A percentile compares a stretch with the other conserved stretches of the same genome.
phyloP scores from a whole-genome alignment of 2,113 vertebrate species.

The Collichthys lucidus region DNA sequence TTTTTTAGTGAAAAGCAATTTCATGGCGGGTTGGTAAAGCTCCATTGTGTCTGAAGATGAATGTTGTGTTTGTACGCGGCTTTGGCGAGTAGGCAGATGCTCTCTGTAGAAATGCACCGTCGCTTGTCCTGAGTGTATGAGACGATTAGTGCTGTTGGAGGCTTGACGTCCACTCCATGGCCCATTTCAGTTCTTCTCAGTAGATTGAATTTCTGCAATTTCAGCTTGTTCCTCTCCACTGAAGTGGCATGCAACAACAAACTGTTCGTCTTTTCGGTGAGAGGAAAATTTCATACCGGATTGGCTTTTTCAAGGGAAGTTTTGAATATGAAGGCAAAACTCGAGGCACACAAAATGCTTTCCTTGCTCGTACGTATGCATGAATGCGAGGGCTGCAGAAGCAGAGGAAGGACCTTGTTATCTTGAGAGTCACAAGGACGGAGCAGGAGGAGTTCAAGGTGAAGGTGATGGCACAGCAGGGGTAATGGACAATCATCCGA shows the following conservation, averaged over 20 bases:
- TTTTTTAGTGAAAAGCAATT: slow-evolving; percentile 63
- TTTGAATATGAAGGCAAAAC: background rate
- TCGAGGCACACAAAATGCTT: background rate
- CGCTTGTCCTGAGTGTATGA: slow-evolving; percentile 18
- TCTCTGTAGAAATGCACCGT: slow-evolving; percentile 13
- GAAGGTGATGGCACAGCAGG: too few species aligned
- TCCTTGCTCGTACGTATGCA: slow-evolving; percentile 18
- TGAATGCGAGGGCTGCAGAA: background rate
- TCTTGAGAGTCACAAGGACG: too few species aligned
- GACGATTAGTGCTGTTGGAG: slow-evolving; percentile 47
- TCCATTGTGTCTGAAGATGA: slow-evolving; percentile 57
- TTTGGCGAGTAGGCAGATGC: slow-evolving; percentile 36
- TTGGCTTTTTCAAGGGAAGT: background rate
- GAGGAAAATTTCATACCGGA: background rate
- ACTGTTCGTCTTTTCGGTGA: slow-evolving; percentile 27
- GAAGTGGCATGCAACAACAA: slow-evolving; percentile 48
- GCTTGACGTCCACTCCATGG: slow-evolving; percentile 55
- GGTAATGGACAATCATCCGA: too few species aligned
- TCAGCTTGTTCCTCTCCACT: slow-evolving; percentile 55
- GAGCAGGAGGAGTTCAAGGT: too few species aligned
- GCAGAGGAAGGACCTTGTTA: too few species aligned
- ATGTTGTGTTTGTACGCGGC: slow-evolving; percentile 45
- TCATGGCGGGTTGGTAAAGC: slow-evolving; percentile 61
- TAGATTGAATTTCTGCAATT: slow-evolving; percentile 61
- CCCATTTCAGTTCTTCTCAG: slow-evolving; percentile 47